These are phyloP conservation scores for Lophochroa leadbeateri DNA, from an alignment of 2,113 vertebrate species.

Conservation along the genomic window DNA sequence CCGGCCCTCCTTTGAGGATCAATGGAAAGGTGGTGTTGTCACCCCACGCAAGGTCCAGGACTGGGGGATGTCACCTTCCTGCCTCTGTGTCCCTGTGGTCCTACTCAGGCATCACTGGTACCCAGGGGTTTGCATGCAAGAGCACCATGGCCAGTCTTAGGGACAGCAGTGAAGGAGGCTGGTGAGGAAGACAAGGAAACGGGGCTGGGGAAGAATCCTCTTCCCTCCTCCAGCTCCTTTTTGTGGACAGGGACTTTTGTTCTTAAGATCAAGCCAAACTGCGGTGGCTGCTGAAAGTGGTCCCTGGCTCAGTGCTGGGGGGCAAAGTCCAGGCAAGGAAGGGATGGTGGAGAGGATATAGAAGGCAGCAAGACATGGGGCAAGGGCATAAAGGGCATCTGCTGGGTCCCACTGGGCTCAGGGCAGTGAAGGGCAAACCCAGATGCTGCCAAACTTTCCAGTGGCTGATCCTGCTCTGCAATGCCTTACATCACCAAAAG, in stretches of 20 bases:
- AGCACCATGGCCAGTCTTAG: accelerated
- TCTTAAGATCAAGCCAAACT: background rate
- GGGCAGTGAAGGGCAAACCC: background rate
- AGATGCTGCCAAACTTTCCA: background rate
- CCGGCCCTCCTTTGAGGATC: background rate
- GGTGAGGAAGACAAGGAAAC: accelerated
- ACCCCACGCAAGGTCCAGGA: background rate
- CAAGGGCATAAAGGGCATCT: background rate
- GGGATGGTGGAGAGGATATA: background rate
- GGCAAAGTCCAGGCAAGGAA: background rate
- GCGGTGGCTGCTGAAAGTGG: accelerated
- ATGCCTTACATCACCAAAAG: background rate
- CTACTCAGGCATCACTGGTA: background rate
- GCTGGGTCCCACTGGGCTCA: background rate
- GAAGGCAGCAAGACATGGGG: background rate
- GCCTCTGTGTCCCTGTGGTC: background rate
- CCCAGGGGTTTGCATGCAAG: background rate
- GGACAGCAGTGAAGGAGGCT: background rate
- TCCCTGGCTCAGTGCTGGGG: background rate
- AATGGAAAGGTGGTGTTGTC: background rate
- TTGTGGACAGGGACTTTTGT: background rate
- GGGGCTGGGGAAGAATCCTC: background rate
- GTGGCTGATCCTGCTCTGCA: background rate
- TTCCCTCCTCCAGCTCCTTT: background rate
- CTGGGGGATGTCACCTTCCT: background rate